These are phyloP conservation scores for Pseudopipra pipra DNA, from an alignment of 2,113 vertebrate genomes.

Conservation along the genomic window DNA sequence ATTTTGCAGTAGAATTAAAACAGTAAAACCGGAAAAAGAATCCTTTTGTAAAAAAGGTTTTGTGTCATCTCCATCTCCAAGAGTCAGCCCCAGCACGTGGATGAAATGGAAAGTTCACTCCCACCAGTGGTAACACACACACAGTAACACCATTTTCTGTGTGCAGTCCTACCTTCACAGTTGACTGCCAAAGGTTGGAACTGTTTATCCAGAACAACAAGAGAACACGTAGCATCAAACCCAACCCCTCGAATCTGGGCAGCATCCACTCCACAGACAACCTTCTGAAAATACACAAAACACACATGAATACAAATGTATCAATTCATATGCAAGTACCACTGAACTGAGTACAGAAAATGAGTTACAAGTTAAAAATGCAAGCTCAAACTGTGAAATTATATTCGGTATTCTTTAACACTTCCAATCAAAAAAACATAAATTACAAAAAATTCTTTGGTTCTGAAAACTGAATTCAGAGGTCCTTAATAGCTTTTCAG, in stretches of 20 bases:
- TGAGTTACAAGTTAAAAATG: background rate
- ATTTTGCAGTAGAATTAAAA: background rate
- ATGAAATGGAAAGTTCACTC: background rate
- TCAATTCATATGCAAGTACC: too few relatives aligned
- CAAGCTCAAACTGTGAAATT: background rate
- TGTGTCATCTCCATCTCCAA: background rate
- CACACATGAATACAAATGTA: background rate
- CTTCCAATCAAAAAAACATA: background rate
- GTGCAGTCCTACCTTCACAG: slow-evolving; percentile 75
- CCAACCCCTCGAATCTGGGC: slow-evolving; percentile 85
- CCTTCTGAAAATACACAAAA: slow-evolving; percentile 75
- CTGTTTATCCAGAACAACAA: slow-evolving; percentile 88
- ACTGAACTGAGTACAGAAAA: background rate
- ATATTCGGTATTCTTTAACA: background rate
- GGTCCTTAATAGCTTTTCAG: background rate
- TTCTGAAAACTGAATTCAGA: background rate
- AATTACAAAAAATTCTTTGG: background rate
- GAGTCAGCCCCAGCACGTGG: background rate
- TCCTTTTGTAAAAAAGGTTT: background rate
- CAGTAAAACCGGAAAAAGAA: background rate
- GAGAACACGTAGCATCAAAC: slow-evolving; percentile 94
- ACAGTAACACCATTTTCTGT: background rate
- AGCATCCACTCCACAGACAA: slow-evolving; percentile 74
- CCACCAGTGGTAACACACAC: background rate
- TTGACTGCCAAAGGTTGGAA: slow-evolving; percentile 87